Percentiles rank a stretch among this genome's conserved stretches.
phyloP scores from a whole-genome alignment of 2,113 vertebrate species.

The Dipodomys stephensi region DNA sequence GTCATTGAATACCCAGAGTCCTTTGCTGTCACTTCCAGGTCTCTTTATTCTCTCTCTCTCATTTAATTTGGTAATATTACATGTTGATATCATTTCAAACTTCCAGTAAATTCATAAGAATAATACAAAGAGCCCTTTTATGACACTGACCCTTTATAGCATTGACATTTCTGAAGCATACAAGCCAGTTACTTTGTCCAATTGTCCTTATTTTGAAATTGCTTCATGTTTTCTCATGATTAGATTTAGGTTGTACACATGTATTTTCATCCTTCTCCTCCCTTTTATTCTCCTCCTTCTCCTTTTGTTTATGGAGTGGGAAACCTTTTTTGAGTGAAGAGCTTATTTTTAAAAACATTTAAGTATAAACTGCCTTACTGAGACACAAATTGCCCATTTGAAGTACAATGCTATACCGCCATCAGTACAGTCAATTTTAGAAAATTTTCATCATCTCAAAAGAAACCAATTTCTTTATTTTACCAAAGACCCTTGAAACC shows the following conservation, averaged over 20 bases:
- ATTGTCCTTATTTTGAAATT: constrained; percentile 33
- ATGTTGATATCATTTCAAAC: constrained; percentile 32
- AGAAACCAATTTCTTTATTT: not conserved
- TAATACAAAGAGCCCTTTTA: constrained; percentile 15
- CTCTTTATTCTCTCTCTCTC: not conserved
- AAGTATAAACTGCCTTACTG: constrained; percentile 20
- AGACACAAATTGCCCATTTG: not conserved
- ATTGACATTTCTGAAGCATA: not conserved
- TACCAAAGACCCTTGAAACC: not conserved
- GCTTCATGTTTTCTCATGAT: not conserved
- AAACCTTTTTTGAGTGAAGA: constrained; percentile 40
- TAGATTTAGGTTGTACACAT: not conserved
- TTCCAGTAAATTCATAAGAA: not conserved
- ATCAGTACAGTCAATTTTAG: not conserved
- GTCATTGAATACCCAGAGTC: not conserved
- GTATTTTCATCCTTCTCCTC: not conserved
- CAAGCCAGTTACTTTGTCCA: not conserved
- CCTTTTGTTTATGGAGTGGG: not conserved
- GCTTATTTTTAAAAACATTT: constrained; percentile 21
- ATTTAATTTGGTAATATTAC: constrained; percentile 8
- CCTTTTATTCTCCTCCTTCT: not conserved
- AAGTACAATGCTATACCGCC: not conserved
- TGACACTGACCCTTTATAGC: not conserved
- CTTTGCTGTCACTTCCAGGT: not conserved
- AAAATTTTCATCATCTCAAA: not conserved